Evolutionary conservation across 2,797 vertebrate genomes (phyloP).

Genomic region (Mus spretus): DNA sequence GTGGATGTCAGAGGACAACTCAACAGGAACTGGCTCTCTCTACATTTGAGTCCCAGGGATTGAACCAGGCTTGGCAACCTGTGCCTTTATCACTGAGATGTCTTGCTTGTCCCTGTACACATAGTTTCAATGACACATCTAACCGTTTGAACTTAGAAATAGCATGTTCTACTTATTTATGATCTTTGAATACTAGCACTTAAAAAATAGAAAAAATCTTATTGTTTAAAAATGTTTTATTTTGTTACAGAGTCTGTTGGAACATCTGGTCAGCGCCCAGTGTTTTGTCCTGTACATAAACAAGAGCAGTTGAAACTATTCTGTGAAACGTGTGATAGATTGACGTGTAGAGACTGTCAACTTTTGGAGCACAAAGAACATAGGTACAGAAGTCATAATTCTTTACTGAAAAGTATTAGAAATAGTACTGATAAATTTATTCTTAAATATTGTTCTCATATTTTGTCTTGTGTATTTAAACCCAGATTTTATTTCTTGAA

Average conservation of each 20-base stretch:
- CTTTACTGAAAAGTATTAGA: conserved; percentile 66
- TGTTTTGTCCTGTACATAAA: conserved; percentile 99
- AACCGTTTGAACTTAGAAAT: conserved; percentile 3
- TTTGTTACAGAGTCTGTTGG: conserved; percentile 93
- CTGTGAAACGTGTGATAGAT: conserved; percentile 98
- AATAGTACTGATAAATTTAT: conserved; percentile 36
- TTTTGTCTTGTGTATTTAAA: conserved; percentile 63
- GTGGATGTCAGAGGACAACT: not conserved
- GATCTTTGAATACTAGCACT: conserved; percentile 57
- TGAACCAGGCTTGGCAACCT: not conserved
- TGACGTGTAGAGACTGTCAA: conserved; percentile 99
- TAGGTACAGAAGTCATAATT: conserved; percentile 90
- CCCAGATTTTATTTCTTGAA: conserved; percentile 65
- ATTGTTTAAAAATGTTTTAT: conserved; percentile 85
- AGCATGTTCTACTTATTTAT: conserved; percentile 52
- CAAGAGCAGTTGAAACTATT: conserved; percentile 99
- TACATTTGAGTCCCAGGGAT: not conserved
- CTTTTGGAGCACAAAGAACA: conserved; percentile 99
- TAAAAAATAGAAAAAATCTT: conserved; percentile 70
- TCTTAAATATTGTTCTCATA: conserved; percentile 49
- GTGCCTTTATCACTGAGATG: not conserved
- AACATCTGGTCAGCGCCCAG: conserved; percentile 95
- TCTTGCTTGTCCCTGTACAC: not conserved
- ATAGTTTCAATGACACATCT: conserved; percentile 13
- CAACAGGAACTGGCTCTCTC: not conserved